These are phyloP conservation scores for Drosophila yakuba DNA, from an alignment of 1,140 invertebrate species.

Conservation along the genomic window DNA sequence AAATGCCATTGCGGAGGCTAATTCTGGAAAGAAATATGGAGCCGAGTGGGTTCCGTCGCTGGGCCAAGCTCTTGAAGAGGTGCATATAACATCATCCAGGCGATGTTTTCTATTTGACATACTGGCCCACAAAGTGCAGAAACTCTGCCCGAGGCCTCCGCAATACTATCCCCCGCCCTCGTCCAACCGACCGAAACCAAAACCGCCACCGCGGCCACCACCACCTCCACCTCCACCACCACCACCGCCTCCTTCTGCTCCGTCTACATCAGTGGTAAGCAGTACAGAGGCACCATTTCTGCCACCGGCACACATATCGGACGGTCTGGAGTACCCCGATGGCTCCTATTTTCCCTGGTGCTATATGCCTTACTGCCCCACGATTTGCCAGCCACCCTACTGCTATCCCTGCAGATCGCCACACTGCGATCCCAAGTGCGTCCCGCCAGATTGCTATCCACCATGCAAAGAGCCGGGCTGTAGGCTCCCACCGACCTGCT, in stretches of 20 bases:
- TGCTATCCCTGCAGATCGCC: not conserved
- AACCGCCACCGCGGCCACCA: not conserved
- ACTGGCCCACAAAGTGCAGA: not conserved
- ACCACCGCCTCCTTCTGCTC: not conserved
- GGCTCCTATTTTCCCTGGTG: conserved; percentile 7
- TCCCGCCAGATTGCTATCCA: not conserved
- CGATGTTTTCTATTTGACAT: not conserved
- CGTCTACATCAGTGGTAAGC: not conserved
- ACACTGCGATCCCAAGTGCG: not conserved
- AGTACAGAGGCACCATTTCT: not conserved
- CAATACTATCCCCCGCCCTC: not conserved
- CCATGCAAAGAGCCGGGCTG: not conserved
- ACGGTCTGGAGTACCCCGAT: not conserved
- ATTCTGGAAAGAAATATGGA: conserved; percentile 2
- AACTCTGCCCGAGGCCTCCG: not conserved
- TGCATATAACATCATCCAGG: not conserved
- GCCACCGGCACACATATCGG: not conserved
- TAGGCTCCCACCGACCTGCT: not conserved
- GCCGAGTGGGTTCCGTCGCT: not conserved
- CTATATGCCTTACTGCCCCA: conserved; percentile 1
- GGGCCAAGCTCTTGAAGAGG: conserved; percentile 1
- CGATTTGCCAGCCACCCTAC: conserved; percentile 1
- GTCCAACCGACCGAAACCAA: not conserved
- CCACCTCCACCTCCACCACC: not conserved
- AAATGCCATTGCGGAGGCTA: conserved; percentile 10